Percentiles rank a stretch among this genome's conserved stretches.
Evolutionary conservation across 2,113 vertebrate species (phyloP).

Genomic region (Pica pica): DNA sequence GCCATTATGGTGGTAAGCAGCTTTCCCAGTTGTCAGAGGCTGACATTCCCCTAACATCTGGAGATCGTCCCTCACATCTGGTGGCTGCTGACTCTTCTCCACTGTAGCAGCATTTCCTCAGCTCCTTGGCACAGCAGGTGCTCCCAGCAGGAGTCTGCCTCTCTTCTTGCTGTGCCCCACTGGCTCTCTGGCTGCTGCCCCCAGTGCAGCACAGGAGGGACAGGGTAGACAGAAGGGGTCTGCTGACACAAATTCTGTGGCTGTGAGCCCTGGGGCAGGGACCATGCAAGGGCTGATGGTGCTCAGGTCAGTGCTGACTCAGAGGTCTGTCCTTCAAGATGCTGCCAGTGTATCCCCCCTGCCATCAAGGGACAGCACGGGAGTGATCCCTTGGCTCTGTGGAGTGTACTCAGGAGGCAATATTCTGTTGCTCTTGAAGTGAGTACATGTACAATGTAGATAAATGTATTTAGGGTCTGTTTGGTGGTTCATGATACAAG

Average conservation of each 20-base stretch:
- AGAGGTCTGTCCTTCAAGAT: neutral
- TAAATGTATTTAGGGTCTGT: neutral
- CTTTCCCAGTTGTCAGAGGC: neutral
- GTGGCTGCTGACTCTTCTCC: neutral
- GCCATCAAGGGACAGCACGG: neutral
- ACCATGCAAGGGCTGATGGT: neutral
- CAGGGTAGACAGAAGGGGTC: neutral
- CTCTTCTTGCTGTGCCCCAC: neutral
- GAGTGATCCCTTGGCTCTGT: neutral
- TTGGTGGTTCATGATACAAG: neutral
- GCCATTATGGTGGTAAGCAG: neutral
- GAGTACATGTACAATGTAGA: neutral
- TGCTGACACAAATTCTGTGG: neutral
- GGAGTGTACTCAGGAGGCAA: neutral
- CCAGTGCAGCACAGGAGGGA: neutral
- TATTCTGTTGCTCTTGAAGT: neutral
- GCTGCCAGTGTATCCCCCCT: neutral
- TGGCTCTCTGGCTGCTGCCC: neutral
- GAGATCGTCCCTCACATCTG: neutral
- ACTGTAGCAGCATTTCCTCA: neutral
- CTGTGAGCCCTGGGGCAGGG: neutral
- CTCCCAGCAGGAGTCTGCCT: neutral
- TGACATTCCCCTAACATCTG: neutral
- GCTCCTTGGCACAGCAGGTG: slow-evolving; percentile 4
- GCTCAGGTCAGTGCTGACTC: neutral